Base-by-base conservation (phyloP, 2,888 invertebrate species). In the Meiosimyza platycephala region DNA sequence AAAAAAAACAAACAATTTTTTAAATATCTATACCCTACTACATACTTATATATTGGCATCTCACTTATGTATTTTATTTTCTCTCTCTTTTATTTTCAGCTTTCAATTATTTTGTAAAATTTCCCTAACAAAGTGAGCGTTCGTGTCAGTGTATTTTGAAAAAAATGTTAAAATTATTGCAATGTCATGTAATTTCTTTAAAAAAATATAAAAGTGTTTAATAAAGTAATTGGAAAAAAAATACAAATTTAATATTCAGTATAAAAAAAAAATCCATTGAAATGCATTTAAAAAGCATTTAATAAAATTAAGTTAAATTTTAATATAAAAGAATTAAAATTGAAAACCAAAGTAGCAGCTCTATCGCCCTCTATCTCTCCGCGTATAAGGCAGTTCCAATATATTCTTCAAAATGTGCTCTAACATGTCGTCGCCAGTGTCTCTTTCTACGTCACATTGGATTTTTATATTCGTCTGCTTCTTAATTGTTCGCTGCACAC, bases 401-500 rank as follows among this genome's bases (percentile, higher is more conserved):
- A 33, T 60, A 60, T 60, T 16, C 15, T 16, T 48, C 16, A 63
- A 16, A 63, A 48, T 63, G 9, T 67, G 13, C 60, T 28, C 9
- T 55, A 72, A 68, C 48, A 72, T 72, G 71, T 65, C 40, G 40
- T 40, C 40, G 40, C 60, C 72, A n/a, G 63, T 64, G 51, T 52
- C 74, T 22, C 2, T 40, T 6, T 69, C 69, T 11, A 54, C 72
- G 13, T 28, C 65, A 18, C 59, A 52, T n/a, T 71, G 71, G 73
- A 60, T 74, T 60, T 76, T 82, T 72, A 71, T 76, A 71, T 67
- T 79, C 57, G 60, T 77, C 54, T 70, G 75, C 16, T 54, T 80
- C 48, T 76, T 78, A 70, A 77, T 78, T 72, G 78, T 78, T 71
- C 77, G 76, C 70, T 81, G 82, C 75, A 76, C 81, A 60, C 74